Evolutionary conservation across 2,797 vertebrate species (phyloP), one percentile per base, ranked within the genome.

Genomic region (Alosa sapidissima): DNA sequence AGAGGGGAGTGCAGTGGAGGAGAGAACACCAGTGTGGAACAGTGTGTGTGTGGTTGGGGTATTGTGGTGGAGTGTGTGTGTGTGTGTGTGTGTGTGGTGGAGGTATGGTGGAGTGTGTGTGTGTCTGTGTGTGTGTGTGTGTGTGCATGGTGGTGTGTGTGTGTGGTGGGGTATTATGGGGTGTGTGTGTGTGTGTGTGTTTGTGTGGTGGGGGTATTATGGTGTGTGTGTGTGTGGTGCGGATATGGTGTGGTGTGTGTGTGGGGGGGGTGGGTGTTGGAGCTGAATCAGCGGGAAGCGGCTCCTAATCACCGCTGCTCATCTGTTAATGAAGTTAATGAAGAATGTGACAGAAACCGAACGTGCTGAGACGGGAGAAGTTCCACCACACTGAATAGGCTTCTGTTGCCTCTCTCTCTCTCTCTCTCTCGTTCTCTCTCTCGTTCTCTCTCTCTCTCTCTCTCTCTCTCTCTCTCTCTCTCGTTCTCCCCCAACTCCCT

Each of bases 311-410:
- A 94, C 95, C 89, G 92, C 92, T 87, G 95, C 95, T 96, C 95
- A 95, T 96, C 95, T 96, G 95, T 96, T 96, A 96, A 96, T 96
- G 95, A 95, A 96, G 94, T 96, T 96, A 96, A 96, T 96, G 95
- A 96, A 95, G 95, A 96, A 95, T 95, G 94, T 94, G 94, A 95
- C 93, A 94, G 72, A 93, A 95, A 95, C 90, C 91, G 94, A 96
- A 96, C 93, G 94, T 94, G 95, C 95, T 96, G 95, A 96, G 95
- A 96, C 92, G 93, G 94, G 93, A 94, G 94, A 95, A 95, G 95
- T 96, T 96, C 95, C 95, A 94, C 90, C 93, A 96, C 94, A 93
- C 93, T 96, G 95, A 93, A 91, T 95, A 92, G 94, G 93, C 95
- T 91, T 88, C 93, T 93, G 92, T 91, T 91, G 90, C 87, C 81